Evolutionary conservation across 2,113 vertebrate species (phyloP).

Genomic region (Chloroceryle aenea): DNA sequence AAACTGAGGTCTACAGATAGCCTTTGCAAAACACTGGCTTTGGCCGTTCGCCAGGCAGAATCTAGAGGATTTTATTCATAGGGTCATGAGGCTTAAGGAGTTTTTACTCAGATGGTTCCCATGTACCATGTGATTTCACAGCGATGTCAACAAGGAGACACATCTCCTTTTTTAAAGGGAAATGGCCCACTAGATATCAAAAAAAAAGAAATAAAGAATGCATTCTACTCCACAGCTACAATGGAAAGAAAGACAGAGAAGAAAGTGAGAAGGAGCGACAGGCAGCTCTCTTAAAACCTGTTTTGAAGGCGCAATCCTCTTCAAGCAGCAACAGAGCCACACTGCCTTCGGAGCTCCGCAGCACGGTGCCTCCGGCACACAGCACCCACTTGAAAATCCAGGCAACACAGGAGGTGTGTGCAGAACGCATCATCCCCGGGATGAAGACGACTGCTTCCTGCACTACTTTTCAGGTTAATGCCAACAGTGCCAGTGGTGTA

Average conservation of each 20-base stretch:
- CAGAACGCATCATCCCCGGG: background rate
- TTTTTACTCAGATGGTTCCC: constrained; percentile 34
- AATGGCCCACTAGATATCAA: background rate
- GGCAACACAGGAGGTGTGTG: background rate
- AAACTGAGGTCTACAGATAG: background rate
- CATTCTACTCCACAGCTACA: background rate
- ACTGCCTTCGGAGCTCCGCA: fast-evolving
- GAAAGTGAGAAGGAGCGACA: background rate
- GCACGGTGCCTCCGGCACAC: background rate
- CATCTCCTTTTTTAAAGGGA: background rate
- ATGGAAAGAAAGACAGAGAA: background rate
- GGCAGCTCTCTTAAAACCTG: background rate
- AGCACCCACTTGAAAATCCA: background rate
- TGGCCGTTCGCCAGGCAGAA: constrained; percentile 16
- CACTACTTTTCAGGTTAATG: background rate
- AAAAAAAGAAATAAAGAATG: background rate
- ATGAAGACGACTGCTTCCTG: fast-evolving
- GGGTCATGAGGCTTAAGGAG: background rate
- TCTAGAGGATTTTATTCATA: background rate
- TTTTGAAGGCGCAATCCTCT: background rate
- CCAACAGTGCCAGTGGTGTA: fast-evolving
- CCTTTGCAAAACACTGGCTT: background rate
- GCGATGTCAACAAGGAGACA: background rate
- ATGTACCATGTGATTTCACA: constrained; percentile 21
- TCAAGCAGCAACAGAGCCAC: background rate